A percentile compares a stretch with the other conserved stretches of the same genome.
Conservation (phyloP, 2,888 invertebrate genomes). For the Heteromurus nitidus region DNA sequence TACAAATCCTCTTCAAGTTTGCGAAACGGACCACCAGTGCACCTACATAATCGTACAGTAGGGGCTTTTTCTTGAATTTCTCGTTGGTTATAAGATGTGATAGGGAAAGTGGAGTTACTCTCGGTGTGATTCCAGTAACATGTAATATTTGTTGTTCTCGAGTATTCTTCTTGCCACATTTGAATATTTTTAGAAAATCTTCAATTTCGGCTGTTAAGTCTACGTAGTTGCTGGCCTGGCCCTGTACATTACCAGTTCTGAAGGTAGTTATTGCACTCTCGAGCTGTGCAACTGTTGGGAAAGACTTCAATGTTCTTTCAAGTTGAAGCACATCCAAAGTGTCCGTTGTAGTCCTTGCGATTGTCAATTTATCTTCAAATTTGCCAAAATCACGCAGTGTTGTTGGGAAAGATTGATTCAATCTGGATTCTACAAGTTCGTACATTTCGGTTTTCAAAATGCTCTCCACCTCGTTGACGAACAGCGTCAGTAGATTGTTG, state of each 20-base stretch:
- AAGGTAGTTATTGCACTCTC: no score
- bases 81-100: constrained; percentile 5
- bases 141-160: constrained; percentile 1
- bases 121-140: constrained; percentile 46
- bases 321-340: no score
- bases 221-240: no score
- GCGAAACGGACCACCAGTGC: constrained; percentile 45
- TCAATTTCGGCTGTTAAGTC: no score
- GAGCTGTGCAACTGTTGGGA: constrained; percentile 25
- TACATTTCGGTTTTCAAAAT: background rate
- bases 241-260: no score
- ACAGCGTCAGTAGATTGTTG: constrained; percentile 8
- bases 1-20: constrained; percentile 31
- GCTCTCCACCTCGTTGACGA: constrained; percentile 14
- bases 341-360: background rate
- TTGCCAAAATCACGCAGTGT: no score
- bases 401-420: no score
- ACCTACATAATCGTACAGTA: constrained; percentile 6
- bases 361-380: no score
- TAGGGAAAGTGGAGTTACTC: constrained; percentile 21
- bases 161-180: background rate
- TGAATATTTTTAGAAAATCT: background rate
- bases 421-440: no score
- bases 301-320: constrained; percentile 13
- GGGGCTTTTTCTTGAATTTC: background rate